These are phyloP conservation scores for Manduca sexta DNA, from an alignment of 1,140 invertebrate genomes.

Conservation along the genomic window DNA sequence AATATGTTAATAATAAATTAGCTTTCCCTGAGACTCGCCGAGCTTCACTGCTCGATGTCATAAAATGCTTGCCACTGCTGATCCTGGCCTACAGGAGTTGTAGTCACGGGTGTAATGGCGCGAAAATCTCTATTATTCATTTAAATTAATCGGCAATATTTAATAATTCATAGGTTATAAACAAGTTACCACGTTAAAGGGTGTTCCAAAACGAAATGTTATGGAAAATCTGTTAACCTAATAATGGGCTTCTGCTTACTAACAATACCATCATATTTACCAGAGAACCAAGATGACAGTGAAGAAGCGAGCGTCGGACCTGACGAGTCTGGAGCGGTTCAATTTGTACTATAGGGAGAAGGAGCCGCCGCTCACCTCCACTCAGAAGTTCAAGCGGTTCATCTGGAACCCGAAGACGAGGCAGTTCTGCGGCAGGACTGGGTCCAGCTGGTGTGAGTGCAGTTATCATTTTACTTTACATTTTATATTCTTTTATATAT, in stretches of 20 bases:
- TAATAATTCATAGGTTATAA: too few relatives aligned
- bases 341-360: slow-evolving; percentile 77
- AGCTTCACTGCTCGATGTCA: too few relatives aligned
- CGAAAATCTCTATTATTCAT: too few relatives aligned
- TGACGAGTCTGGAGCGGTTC: slow-evolving; percentile 74
- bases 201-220: not conserved
- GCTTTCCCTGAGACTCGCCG: too few relatives aligned
- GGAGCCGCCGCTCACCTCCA: slow-evolving; percentile 71
- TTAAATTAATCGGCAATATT: too few relatives aligned
- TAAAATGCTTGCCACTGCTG: too few relatives aligned
- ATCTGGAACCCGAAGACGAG: slow-evolving; percentile 80
- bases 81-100: too few relatives aligned
- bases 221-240: not conserved
- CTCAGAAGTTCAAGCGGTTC: slow-evolving; percentile 77
- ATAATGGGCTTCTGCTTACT: not conserved
- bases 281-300: slow-evolving; percentile 44
- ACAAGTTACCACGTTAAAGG: too few relatives aligned
- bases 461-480: not conserved
- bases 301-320: slow-evolving; percentile 64
- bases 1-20: too few relatives aligned
- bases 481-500: too few relatives aligned
- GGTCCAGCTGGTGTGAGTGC: slow-evolving; percentile 82
- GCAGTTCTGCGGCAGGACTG: slow-evolving; percentile 80
- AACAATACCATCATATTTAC: not conserved
- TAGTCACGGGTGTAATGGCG: too few relatives aligned